Conservation (phyloP, 2,113 vertebrate genomes). For the Callipepla squamata region DNA sequence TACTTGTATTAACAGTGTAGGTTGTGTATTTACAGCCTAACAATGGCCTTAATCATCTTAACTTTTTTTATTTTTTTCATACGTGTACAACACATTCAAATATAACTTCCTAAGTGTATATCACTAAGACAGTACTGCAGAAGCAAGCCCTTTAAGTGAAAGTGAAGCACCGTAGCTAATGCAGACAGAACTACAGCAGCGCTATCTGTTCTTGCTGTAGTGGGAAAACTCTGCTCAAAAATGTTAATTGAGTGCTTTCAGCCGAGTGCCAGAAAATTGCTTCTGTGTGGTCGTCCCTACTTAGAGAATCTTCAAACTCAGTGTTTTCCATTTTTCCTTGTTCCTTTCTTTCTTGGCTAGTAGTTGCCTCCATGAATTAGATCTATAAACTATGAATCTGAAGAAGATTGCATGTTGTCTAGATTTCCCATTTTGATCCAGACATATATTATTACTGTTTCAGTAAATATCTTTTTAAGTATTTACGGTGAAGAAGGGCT, state of each 20-base stretch:
- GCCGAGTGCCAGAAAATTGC: conserved; percentile 30
- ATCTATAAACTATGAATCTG: conserved; percentile 29
- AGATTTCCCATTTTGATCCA: background rate
- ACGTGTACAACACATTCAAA: background rate
- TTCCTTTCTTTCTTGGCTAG: conserved; percentile 51
- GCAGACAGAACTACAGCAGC: conserved; percentile 3
- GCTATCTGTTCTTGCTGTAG: background rate
- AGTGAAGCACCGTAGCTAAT: background rate
- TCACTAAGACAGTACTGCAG: background rate
- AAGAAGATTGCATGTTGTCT: conserved; percentile 45
- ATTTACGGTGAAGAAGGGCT: background rate
- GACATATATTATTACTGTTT: conserved; percentile 18
- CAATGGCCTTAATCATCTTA: background rate
- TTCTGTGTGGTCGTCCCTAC: conserved; percentile 29
- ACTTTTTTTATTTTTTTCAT: background rate
- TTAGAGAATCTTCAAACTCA: conserved; percentile 49
- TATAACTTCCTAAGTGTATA: background rate
- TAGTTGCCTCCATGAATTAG: conserved; percentile 17
- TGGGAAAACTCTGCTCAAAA: conserved; percentile 21
- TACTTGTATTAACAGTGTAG: background rate
- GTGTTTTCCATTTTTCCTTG: conserved; percentile 36
- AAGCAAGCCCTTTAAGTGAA: background rate
- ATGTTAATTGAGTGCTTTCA: conserved; percentile 54
- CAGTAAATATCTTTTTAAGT: conserved; percentile 7
- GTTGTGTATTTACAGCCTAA: background rate